phyloP scores from a whole-genome alignment of 2,888 invertebrate genomes.

The Diplolepis rosae region DNA sequence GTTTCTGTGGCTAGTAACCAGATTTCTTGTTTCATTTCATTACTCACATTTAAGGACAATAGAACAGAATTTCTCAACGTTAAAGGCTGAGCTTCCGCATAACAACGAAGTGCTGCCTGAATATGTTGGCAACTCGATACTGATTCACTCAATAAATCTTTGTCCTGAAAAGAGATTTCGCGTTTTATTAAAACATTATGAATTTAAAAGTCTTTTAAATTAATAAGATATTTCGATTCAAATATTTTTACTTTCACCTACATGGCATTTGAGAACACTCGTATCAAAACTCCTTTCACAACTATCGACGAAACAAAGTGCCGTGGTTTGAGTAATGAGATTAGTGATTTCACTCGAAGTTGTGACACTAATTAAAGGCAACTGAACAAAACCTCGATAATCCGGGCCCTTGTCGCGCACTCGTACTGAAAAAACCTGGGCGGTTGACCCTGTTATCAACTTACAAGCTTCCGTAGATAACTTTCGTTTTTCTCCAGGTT shows the following conservation, averaged over 20 bases:
- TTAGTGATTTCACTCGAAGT: constrained; percentile 70
- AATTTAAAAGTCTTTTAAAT: neutral
- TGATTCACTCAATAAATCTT: constrained; percentile 55
- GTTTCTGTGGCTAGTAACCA: constrained; percentile 78
- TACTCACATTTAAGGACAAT: constrained; percentile 77
- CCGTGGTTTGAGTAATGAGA: constrained; percentile 70
- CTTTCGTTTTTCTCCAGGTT: constrained; percentile 76
- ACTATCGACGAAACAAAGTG: constrained; percentile 77
- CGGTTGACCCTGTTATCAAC: constrained; percentile 78
- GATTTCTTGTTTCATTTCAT: constrained; percentile 78
- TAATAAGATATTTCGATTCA: neutral
- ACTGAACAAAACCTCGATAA: constrained; percentile 83
- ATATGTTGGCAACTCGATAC: constrained; percentile 78
- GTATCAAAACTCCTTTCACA: constrained; percentile 77
- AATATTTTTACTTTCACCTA: constrained; percentile 57
- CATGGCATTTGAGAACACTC: constrained; percentile 76
- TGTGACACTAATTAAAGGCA: constrained; percentile 66
- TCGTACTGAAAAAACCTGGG: constrained; percentile 81
- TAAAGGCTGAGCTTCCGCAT: constrained; percentile 78
- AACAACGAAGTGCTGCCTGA: constrained; percentile 79
- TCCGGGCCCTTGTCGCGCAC: constrained; percentile 82
- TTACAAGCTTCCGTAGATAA: constrained; percentile 80
- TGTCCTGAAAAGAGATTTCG: constrained; percentile 61
- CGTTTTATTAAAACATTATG: neutral
- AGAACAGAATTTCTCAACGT: constrained; percentile 79